Evolutionary conservation across 2,113 vertebrate species (phyloP).

Genomic region (Ochotona princeps): DNA sequence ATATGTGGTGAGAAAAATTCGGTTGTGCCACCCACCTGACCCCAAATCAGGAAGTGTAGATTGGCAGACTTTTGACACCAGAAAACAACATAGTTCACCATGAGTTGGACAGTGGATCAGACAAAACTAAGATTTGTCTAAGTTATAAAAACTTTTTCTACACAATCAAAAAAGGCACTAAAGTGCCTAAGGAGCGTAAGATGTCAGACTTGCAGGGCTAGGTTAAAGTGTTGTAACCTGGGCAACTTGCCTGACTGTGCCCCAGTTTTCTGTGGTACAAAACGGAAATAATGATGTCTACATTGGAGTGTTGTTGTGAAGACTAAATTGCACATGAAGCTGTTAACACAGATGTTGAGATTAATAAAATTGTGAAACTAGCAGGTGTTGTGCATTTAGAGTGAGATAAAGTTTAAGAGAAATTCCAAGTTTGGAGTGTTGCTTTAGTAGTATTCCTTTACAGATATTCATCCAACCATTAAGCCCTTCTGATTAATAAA

Average conservation of each 20-base stretch:
- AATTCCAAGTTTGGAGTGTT: constrained; percentile 40
- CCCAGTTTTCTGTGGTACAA: constrained; percentile 38
- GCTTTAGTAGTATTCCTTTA: constrained; percentile 52
- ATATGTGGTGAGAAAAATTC: constrained; percentile 50
- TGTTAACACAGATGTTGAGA: not conserved
- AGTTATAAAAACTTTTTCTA: not conserved
- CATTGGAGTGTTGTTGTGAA: not conserved
- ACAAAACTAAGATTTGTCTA: not conserved
- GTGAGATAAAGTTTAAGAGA: constrained; percentile 22
- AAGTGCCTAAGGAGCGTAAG: not conserved
- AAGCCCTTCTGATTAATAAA: not conserved
- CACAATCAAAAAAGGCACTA: not conserved
- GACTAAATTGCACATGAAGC: not conserved
- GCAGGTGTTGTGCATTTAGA: constrained; percentile 11
- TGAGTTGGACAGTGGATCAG: not conserved
- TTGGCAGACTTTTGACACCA: not conserved
- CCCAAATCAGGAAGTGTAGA: constrained; percentile 63
- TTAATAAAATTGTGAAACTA: constrained; percentile 19
- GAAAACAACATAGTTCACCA: not conserved
- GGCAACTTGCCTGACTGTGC: constrained; percentile 9
- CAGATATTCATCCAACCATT: constrained; percentile 16
- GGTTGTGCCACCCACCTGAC: constrained; percentile 4
- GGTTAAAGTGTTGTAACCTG: not conserved
- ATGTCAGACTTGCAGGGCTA: constrained; percentile 19
- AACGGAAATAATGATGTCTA: not conserved